A percentile compares a stretch with the other conserved stretches of the same genome.
These are phyloP conservation scores for Rhineura floridana DNA, from an alignment of 2,113 vertebrate species.

Conservation along the genomic window DNA sequence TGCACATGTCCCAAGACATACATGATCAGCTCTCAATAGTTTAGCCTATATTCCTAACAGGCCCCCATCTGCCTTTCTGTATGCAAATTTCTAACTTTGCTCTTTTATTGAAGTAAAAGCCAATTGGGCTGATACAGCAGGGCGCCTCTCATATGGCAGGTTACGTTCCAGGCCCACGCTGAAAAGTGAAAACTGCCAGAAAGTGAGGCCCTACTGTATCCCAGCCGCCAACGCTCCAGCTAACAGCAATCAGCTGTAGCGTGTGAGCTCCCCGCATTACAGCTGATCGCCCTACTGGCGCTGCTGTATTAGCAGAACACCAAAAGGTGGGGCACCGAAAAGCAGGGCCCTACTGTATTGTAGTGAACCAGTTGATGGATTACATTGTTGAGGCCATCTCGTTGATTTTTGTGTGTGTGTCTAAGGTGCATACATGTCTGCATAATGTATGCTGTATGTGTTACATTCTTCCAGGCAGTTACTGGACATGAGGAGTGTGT, in stretches of 20 bases:
- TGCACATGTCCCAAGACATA: too few relatives aligned
- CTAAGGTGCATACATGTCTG: accelerated
- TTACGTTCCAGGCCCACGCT: too few relatives aligned
- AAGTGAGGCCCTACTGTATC: too few relatives aligned
- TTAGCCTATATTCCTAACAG: accelerated
- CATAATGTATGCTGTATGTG: background rate
- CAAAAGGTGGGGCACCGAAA: too few relatives aligned
- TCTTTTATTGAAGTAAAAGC: constrained; percentile 15
- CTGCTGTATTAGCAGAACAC: too few relatives aligned
- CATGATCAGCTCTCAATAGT: background rate
- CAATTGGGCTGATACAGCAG: background rate
- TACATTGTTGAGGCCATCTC: background rate
- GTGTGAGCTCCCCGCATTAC: too few relatives aligned
- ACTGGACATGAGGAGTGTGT: constrained; percentile 96
- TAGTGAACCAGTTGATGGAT: background rate
- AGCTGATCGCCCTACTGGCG: too few relatives aligned
- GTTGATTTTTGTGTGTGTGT: background rate
- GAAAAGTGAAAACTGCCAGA: too few relatives aligned
- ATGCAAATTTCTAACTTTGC: background rate
- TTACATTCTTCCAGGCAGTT: constrained; percentile 82
- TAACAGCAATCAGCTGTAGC: too few relatives aligned
- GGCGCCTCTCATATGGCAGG: too few relatives aligned
- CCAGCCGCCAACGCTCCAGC: too few relatives aligned
- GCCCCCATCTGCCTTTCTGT: constrained; percentile 15
- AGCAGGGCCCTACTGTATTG: too few relatives aligned